Percentiles rank a stretch among this genome's conserved stretches.
phyloP scores from a whole-genome alignment of 2,797 vertebrate species.

The Acropternis orthonyx region DNA sequence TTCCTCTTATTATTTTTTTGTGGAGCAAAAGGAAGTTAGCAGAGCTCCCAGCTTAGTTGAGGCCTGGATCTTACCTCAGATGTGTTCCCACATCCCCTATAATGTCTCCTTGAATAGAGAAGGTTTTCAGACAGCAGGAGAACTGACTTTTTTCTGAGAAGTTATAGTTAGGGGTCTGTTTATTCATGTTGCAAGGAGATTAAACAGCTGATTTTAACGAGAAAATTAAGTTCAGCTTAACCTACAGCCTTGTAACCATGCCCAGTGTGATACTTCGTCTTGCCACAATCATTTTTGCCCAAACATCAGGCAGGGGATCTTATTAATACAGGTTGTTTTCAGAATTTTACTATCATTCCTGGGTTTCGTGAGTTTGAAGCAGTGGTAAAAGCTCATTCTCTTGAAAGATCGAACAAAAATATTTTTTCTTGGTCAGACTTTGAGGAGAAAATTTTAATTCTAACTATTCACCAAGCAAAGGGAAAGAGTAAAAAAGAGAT shows the following conservation, averaged over 20 bases:
- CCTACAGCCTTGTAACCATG: neutral
- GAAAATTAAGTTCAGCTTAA: neutral
- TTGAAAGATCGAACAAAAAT: neutral
- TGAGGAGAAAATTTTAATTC: neutral
- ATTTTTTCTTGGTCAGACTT: neutral
- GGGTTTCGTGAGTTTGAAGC: accelerated
- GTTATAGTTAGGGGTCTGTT: neutral
- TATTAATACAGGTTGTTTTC: neutral
- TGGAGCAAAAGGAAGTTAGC: neutral
- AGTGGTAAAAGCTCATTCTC: neutral
- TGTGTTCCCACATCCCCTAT: neutral
- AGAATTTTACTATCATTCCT: neutral
- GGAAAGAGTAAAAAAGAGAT: neutral
- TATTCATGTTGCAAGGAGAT: neutral
- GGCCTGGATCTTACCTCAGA: neutral
- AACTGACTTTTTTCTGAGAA: neutral
- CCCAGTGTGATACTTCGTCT: accelerated
- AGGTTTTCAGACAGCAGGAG: accelerated
- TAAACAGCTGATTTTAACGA: neutral
- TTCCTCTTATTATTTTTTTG: neutral
- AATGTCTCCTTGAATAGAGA: neutral
- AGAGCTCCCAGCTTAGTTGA: neutral
- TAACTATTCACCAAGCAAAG: neutral
- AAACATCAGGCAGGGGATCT: neutral
- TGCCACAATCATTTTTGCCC: neutral